Evolutionary conservation across 2,113 vertebrate genomes (phyloP), one percentile per base, ranked within the genome.

Genomic region (Brachirus orientalis): DNA sequence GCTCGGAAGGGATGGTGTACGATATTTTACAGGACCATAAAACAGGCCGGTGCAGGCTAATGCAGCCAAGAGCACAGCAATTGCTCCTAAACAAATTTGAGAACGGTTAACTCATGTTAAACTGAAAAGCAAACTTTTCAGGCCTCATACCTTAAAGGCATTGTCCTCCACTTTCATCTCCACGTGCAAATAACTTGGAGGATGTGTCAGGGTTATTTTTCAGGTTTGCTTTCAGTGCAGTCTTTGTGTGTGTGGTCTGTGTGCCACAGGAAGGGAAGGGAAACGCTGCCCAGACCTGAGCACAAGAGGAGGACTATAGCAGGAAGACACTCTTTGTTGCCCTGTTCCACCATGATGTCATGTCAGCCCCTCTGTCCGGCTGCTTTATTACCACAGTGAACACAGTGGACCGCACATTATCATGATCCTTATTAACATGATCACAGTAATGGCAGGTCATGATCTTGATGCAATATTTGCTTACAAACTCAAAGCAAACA

Each of bases 241-340:
- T 28, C 3, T 61, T 70, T 81, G 41, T 51, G 51, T 57, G 67
- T 74, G 63, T 53, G 57, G 46, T 69, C 56, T 51, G 19, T 59
- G 54, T 86, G 80, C 61, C 82, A 86, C 77, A 86, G 87, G 82
- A 89, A 88, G 66, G 63, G 6, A 53, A 51, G 59, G 83, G 79
- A 79, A 87, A 80, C 48, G 2, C 75, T 77, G 77, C 63, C 77
- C 86, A 80, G 85, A 83, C 80, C 76, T 66, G 71, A 88, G 80
- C 79, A 75, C 63, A 62, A 63, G 79, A 71, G 53, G 77, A 82
- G 68, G 85, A 90, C 87, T 88, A 89, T 86, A 51, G 83, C 83
- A 90, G 89, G 90, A 91, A 90, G 86, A 85, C 55, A 10, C 75
- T 88, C 83, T 90, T 90, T 89, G 90, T 89, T 87, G 74, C 73